A percentile compares a stretch with the other conserved stretches of the same genome.
phyloP scores from a whole-genome alignment of 2,113 vertebrate species.

The Falcunculus frontatus region DNA sequence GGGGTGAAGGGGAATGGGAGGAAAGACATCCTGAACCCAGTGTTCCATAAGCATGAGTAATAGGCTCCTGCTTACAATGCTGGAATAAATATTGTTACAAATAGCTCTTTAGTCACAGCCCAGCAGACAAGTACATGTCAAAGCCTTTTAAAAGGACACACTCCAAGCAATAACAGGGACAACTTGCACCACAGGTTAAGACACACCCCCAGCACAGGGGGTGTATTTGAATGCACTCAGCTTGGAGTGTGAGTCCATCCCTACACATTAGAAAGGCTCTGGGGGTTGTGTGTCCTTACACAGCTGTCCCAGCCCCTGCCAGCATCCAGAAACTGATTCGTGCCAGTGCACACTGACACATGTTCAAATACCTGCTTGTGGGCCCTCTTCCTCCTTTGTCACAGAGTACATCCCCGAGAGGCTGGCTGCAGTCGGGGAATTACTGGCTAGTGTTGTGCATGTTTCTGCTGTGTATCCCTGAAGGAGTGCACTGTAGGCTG shows the following conservation, averaged over 20 bases:
- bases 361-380: not conserved
- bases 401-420: not conserved
- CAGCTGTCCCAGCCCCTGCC: not conserved
- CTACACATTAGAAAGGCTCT: rapidly evolving
- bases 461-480: not conserved
- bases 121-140: not conserved
- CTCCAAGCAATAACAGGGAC: not conserved
- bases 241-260: rapidly evolving
- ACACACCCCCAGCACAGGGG: not conserved
- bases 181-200: not conserved
- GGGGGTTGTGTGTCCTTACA: not conserved
- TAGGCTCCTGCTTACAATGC: not conserved
- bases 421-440: not conserved
- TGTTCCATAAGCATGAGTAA: not conserved
- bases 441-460: not conserved
- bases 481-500: not conserved
- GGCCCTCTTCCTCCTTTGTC: not conserved
- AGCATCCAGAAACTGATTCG: not conserved
- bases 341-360: rapidly evolving
- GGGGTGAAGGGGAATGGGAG: not conserved
- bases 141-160: conserved; percentile 1
- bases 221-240: rapidly evolving
- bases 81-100: conserved; percentile 58
- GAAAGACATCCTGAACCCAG: not conserved
- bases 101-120: conserved; percentile 49